Conservation (phyloP, 1,140 invertebrate genomes). For the Cataglyphis hispanica region DNA sequence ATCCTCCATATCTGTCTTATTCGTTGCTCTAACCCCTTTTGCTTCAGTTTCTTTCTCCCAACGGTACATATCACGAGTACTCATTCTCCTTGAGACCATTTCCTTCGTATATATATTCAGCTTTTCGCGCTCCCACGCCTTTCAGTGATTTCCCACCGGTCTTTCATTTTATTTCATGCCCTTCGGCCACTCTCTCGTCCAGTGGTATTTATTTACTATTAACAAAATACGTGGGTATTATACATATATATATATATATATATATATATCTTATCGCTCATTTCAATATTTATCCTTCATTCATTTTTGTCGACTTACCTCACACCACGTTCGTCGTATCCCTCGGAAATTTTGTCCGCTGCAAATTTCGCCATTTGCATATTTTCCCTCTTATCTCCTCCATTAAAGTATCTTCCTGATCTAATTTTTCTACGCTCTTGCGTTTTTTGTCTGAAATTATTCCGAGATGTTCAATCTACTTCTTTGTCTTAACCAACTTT, state of each 20-base stretch:
- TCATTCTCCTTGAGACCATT: slow-evolving; percentile 35
- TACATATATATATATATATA: too few relatives aligned
- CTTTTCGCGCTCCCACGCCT: not conserved
- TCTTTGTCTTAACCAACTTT: slow-evolving; percentile 30
- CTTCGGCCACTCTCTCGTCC: slow-evolving; percentile 37
- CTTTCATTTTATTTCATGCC: slow-evolving; percentile 56
- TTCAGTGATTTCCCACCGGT: slow-evolving; percentile 57
- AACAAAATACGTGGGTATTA: slow-evolving; percentile 27
- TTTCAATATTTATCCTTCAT: slow-evolving; percentile 48
- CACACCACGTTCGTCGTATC: not conserved
- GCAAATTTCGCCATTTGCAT: slow-evolving; percentile 29
- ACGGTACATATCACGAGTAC: slow-evolving; percentile 36
- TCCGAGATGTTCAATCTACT: slow-evolving; percentile 5
- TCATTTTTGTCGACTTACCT: slow-evolving; percentile 16
- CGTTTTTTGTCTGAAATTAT: not conserved
- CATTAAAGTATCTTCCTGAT: not conserved
- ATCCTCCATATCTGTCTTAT: slow-evolving; percentile 38
- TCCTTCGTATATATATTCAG: not conserved
- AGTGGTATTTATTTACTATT: slow-evolving; percentile 57
- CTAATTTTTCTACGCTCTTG: slow-evolving; percentile 11
- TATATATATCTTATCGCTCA: not conserved
- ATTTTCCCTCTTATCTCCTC: not conserved
- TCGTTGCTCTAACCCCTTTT: slow-evolving; percentile 1
- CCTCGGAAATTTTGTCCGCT: not conserved
- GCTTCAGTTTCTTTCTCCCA: slow-evolving; percentile 34